Conservation (phyloP, 2,113 vertebrate species). For the Calidris pugnax region DNA sequence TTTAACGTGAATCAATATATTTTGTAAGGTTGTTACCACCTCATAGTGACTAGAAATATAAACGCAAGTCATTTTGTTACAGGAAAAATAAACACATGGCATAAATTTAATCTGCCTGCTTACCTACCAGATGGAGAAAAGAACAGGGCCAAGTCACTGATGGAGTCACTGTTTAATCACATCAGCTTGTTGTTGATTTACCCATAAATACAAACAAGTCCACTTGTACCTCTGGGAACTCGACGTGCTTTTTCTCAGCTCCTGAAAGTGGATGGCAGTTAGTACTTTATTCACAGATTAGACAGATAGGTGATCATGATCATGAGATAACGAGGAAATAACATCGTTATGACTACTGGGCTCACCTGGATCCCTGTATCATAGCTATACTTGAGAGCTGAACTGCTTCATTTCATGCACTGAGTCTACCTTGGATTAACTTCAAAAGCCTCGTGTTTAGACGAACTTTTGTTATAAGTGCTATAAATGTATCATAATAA, state of each 20-base stretch:
- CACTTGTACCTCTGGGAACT: neutral
- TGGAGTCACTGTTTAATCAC: slow-evolving; percentile 38
- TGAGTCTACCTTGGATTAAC: neutral
- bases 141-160: neutral
- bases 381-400: neutral
- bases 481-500: neutral
- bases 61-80: neutral
- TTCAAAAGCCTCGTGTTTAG: neutral
- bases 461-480: neutral
- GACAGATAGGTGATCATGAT: neutral
- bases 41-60: neutral
- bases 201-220: neutral
- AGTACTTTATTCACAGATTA: neutral
- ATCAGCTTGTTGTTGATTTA: neutral
- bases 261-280: neutral
- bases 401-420: neutral
- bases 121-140: slow-evolving; percentile 42
- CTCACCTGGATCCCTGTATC: neutral
- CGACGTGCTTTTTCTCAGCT: neutral
- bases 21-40: neutral
- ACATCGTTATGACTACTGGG: neutral
- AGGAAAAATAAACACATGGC: slow-evolving; percentile 33
- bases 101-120: slow-evolving; percentile 17
- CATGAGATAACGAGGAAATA: neutral
- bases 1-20: neutral